Evolutionary conservation across 1,140 invertebrate species (phyloP), one percentile per base, ranked within the genome.

Genomic region (Drosophila quadrilineata): DNA sequence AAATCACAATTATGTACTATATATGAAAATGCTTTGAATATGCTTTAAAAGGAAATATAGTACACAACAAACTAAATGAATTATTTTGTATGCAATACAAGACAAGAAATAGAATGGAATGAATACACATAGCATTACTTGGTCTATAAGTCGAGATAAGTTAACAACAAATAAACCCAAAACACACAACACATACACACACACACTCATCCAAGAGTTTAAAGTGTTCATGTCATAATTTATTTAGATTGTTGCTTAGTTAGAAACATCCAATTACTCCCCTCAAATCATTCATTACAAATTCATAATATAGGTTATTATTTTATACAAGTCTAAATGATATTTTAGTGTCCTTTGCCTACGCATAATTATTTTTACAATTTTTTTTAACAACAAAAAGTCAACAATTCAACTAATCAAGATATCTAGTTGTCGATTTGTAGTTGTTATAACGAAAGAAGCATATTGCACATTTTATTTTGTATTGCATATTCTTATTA

Each of bases 21-120:
- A 59, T 72, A 75, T 82, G 19, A 29, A 62, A 69, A 87, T 88
- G 82, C 82, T 87, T 87, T 87, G 76, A 87, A 77, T 84, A 87
- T 87, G 84, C 74, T 87, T 87, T 77, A 84, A 87, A 66, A 58
- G 36, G 38, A 49, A 35, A 45, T 38, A 58, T 22, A 63, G 49
- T 38, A 64, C 43, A 71, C 46, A 48, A 43, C 38, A 33, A 54
- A 33, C 21, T 21, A 49, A 49, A 26, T 56, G 45, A 50, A 26
- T 50, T 66, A 38, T 73, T 53, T 70, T 73, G 65, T 63, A 73
- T 56, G 40, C 52, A 71, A 71, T 60, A 58, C 57, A 71, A 69
- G 36, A 70, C 33, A 33, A 68, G 6, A 16, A 41, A 59, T 28
- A 22, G 6, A 41, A 56, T 66, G 41, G 26, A 66, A 48, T 59